Base-by-base conservation (phyloP, 1,140 invertebrate genomes). In the Cotesia vestalis region DNA sequence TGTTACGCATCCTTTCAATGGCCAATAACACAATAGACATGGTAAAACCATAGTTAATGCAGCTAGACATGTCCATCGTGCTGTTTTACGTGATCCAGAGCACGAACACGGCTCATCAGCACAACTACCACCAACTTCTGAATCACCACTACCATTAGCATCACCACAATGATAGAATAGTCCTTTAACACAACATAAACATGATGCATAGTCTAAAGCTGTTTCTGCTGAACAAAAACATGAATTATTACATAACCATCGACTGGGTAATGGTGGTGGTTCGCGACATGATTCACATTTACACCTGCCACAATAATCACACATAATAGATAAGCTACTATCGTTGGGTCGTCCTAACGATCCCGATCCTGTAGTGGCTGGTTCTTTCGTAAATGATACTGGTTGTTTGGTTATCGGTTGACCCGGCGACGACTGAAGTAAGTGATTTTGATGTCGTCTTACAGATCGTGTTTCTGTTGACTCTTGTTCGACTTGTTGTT, bases 21-120 rank as follows among this genome's bases (percentile, higher is more conserved):
- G 96, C 94, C 95, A 97, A 86, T 98, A 98, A 82, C 94, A 93
- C 84, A 93, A 92, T 72, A 98, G 89, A 86, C 96, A 97, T 73
- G 96, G 96, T 84, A 98, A 89, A 75, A 92, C 89, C 75, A 95
- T 84, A 46, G 94, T 90, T 75, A 96, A 88, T 20, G 93, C 90
- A 20, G 90, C 91, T 78, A 98, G 90, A 84, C 95, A 96, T 71
- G 92, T 91, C 95, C 95, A 96, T 64, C 96, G 89, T 73, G 92
- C 89, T 14, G 89, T 88, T 75, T 91, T 89, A 27, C 90, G 85
- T 71, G 91, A 90, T 0, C 93, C 92, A 38, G 90, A 90, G 85
- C 94, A 96, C 63, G 94, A 94, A 84, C 95, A 96, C 3, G 95
- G 95, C 86, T 96, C 92, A 84, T 95, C 94, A 75, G 93, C 93